These are phyloP conservation scores for Brachionus rotundiformis DNA, from an alignment of 1,140 invertebrate species.

Conservation along the genomic window DNA sequence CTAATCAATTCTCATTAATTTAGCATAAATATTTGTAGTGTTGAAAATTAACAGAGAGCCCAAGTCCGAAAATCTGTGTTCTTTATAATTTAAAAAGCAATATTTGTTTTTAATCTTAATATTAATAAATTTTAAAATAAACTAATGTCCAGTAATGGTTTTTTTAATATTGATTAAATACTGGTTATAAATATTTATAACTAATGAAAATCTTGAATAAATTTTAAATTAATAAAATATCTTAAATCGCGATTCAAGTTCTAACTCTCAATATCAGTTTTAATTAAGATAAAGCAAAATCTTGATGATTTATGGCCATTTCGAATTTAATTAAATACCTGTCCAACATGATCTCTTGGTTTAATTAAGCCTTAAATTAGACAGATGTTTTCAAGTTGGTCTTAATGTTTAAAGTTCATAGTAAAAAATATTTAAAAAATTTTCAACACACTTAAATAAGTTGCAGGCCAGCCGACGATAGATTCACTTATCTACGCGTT, in stretches of 20 bases:
- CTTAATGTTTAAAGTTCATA: constrained; percentile 6
- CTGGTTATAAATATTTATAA: constrained; percentile 5
- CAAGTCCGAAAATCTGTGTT: neutral
- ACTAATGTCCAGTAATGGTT: neutral
- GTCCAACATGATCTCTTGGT: neutral
- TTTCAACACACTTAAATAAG: neutral
- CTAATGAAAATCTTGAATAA: neutral
- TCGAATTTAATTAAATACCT: constrained; percentile 7
- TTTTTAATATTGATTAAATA: neutral
- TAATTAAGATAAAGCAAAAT: constrained; percentile 14
- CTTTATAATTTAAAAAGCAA: neutral
- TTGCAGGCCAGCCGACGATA: neutral
- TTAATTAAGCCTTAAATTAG: neutral
- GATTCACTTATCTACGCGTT: neutral
- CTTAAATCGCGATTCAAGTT: neutral
- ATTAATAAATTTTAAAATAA: neutral
- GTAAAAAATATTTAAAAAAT: neutral
- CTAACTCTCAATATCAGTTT: neutral
- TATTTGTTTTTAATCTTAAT: neutral
- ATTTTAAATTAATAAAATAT: neutral
- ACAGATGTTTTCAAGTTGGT: constrained; percentile 12
- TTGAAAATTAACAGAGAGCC: neutral
- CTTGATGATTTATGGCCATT: constrained; percentile 7
- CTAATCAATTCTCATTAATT: neutral
- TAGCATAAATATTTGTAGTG: neutral